Percentiles rank a stretch among this genome's conserved stretches.
phyloP scores from a whole-genome alignment of 1,140 invertebrate species.

The Drosophila elegans region DNA sequence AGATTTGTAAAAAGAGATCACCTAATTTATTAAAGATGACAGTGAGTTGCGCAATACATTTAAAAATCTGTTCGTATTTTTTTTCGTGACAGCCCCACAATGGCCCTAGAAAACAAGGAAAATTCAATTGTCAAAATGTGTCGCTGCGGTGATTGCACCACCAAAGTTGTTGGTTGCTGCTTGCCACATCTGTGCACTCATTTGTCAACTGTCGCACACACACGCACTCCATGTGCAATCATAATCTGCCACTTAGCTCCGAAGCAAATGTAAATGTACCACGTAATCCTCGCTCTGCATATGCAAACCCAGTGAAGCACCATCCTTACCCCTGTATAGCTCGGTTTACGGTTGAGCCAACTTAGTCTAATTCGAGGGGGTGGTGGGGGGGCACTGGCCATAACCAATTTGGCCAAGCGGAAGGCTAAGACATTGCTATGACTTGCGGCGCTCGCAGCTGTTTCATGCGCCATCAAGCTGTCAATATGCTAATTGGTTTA shows the following conservation, averaged over 20 bases:
- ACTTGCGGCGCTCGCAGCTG: slow-evolving; percentile 29
- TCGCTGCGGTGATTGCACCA: slow-evolving; percentile 22
- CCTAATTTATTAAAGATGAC: slow-evolving; percentile 4
- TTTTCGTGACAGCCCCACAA: slow-evolving; percentile 35
- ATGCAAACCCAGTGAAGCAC: slow-evolving; percentile 3
- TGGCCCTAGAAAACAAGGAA: slow-evolving; percentile 11
- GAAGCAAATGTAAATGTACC: slow-evolving; percentile 19
- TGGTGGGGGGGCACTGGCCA: slow-evolving; percentile 10
- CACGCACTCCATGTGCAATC: slow-evolving; percentile 37
- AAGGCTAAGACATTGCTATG: slow-evolving; percentile 4
- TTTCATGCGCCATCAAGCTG: slow-evolving; percentile 57
- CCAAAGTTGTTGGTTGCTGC: slow-evolving; percentile 14
- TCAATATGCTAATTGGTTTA: slow-evolving; percentile 30
- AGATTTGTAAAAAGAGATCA: background rate
- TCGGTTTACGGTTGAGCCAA: slow-evolving; percentile 42
- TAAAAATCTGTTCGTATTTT: slow-evolving; percentile 19
- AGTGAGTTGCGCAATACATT: slow-evolving; percentile 35
- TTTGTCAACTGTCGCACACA: slow-evolving; percentile 56
- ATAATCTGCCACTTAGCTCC: slow-evolving; percentile 37
- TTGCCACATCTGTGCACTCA: slow-evolving; percentile 60
- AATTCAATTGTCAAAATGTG: slow-evolving; percentile 56
- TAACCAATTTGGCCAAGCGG: slow-evolving; percentile 25
- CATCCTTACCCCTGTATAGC: background rate
- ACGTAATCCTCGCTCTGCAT: slow-evolving; percentile 38
- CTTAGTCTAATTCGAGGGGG: slow-evolving; percentile 14